Evolutionary conservation across 2,113 vertebrate genomes (phyloP), one percentile per base, ranked within the genome.

Genomic region (Zosterops japonicus): DNA sequence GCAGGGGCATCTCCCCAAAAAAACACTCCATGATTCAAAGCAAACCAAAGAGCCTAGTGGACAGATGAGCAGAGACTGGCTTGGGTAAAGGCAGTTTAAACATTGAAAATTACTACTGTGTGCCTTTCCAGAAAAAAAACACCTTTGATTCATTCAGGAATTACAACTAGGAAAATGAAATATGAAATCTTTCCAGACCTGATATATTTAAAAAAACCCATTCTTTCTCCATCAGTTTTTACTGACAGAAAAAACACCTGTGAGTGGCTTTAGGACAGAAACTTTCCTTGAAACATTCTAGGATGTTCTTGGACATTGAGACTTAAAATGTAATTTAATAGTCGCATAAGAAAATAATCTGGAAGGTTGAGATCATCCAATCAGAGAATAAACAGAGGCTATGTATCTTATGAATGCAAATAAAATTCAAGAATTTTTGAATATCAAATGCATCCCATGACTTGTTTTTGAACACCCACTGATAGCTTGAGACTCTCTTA

Each of bases 361-460:
- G 19, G 11, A 76, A 85, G 14, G 55, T 0, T 72, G 78, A 93
- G 59, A 80, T 87, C 75, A 90, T 74, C 71, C 85, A 89, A 36
- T 87, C 63, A 87, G 60, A 87, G 39, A 91, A 95, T 41, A 94
- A 83, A 90, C 46, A 69, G 17, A 36, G 9, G 8, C 46, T 82
- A 39, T 41, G 8, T 56, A 39, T 78, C 41, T 89, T 87, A 79
- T 35, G 42, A 89, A 89, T 94, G 68, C 69, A 92, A 95, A 94
- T 75, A 84, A 90, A 92, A 94, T 89, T 76, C 64, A 80, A 90
- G 29, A 70, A 94, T 88, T 89, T 96, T 77, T 95, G 67, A 94
- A 77, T 91, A 90, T 90, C 78, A 93, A 77, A 83, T 88, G 36
- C 19, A 59, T 74, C 10, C 53, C 18, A 46, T 83, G 35, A 67